Evolutionary conservation across 2,113 vertebrate genomes (phyloP), one percentile per base, ranked within the genome.

Genomic region (Excalfactoria chinensis): DNA sequence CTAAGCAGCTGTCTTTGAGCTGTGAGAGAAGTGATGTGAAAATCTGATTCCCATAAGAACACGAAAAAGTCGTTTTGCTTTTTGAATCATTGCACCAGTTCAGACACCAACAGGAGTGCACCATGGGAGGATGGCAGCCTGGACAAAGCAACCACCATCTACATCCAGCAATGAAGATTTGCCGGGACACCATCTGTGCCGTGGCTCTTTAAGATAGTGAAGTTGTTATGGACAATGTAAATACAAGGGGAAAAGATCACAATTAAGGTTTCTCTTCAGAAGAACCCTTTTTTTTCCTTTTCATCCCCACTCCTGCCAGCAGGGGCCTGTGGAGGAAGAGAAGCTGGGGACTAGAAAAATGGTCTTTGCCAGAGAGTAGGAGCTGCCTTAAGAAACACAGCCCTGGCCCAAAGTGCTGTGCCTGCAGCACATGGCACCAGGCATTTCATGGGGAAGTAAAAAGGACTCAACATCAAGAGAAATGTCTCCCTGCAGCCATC

Each of bases 101-200:
- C 77, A 56, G 30, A 25, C 49, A 8, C 58, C 23, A 32, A 32
- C 58, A 84, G 35, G 19, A 32, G 13, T 2, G 32, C 19, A 9
- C 12, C 0, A 0, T 0, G 0, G 35, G 11, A 71, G 22, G 15
- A n/a, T 0, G 1, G 32, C 1, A 9, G 22, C 35, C 78, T 75
- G 46, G 46, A 51, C 35, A 23, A n/a, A 17, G 16, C 0, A 1
- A 43, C 40, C 22, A 28, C n/a, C 17, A 62, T 15, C 40, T 40
- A 26, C 20, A 16, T n/a, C 55, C n/a, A 43, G n/a, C 18, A 13
- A 8, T 1, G 5, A 48, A 2, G 2, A 20, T 48, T 62, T 62
- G 7, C 11, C 17, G n/a, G 66, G 20, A 8, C 18, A 63, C 35
- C 14, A 22, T 8, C 25, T 13, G 37, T 22, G 11, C 17, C 55